These are phyloP conservation scores for Andrena haemorrhoa DNA, from an alignment of 2,888 invertebrate species.

Conservation along the genomic window DNA sequence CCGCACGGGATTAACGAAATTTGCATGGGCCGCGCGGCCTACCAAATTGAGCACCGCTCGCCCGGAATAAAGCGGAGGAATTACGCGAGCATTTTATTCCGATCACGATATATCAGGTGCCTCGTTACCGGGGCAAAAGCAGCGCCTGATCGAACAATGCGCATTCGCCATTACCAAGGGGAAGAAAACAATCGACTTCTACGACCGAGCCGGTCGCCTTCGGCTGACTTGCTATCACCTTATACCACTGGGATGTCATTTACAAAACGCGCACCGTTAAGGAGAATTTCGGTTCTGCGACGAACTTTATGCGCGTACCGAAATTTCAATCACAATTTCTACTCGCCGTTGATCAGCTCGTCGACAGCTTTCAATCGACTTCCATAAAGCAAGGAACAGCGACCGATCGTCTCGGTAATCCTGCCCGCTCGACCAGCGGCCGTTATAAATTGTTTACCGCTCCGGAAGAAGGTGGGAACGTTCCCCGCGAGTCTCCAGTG, in stretches of 20 bases:
- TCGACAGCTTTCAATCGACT: background rate
- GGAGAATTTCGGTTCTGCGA: too few relatives aligned
- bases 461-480: background rate
- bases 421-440: background rate
- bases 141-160: background rate
- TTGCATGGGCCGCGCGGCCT: conserved; percentile 35
- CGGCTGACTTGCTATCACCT: too few relatives aligned
- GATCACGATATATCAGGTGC: conserved; percentile 6
- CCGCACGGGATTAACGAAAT: conserved; percentile 47
- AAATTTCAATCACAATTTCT: too few relatives aligned
- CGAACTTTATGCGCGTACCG: too few relatives aligned
- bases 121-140: background rate
- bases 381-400: conserved; percentile 6
- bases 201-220: background rate
- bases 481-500: conserved; percentile 3
- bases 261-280: too few relatives aligned
- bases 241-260: too few relatives aligned
- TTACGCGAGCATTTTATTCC: conserved; percentile 23
- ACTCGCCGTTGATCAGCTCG: too few relatives aligned
- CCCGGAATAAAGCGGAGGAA: conserved; percentile 21
- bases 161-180: background rate
- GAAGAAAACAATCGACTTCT: background rate
- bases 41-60: conserved; percentile 6
- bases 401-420: background rate
- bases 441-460: background rate